These are phyloP conservation scores for Macaria liturata DNA, from an alignment of 2,888 invertebrate genomes.

Conservation along the genomic window DNA sequence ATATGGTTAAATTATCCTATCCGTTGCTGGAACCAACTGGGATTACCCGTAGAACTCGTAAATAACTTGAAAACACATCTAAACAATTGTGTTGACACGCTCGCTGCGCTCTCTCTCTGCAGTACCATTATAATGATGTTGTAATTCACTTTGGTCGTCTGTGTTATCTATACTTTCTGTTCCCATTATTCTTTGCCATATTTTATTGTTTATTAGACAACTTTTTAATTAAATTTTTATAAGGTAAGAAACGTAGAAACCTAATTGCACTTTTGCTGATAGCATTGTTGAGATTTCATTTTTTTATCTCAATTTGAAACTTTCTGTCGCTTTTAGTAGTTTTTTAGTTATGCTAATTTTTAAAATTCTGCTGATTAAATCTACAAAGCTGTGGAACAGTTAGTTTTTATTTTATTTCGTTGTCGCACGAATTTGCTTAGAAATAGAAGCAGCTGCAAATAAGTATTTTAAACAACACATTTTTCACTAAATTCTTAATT, in stretches of 20 bases:
- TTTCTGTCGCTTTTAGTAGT: constrained; percentile 12
- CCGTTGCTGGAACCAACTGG: constrained; percentile 42
- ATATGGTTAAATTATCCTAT: constrained; percentile 21
- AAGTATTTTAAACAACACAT: too few relatives aligned
- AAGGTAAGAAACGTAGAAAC: neutral
- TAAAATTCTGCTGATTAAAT: neutral
- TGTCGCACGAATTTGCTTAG: neutral
- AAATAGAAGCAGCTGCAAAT: neutral
- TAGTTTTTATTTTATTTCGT: neutral
- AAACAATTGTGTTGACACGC: constrained; percentile 34
- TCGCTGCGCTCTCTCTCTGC: constrained; percentile 39
- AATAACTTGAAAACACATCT: constrained; percentile 38
- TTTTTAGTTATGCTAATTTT: constrained; percentile 4
- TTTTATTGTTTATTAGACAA: neutral
- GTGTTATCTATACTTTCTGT: constrained; percentile 12
- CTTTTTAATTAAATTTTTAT: neutral
- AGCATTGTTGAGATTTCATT: neutral
- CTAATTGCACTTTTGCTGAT: neutral
- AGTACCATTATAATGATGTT: constrained; percentile 46
- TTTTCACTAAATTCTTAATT: too few relatives aligned
- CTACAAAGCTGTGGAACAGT: neutral
- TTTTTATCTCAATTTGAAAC: neutral
- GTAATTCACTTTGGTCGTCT: constrained; percentile 47
- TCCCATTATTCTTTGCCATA: constrained; percentile 2
- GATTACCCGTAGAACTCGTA: constrained; percentile 39